Conservation (phyloP, 2,113 vertebrate species). For the Danionella cerebrum region DNA sequence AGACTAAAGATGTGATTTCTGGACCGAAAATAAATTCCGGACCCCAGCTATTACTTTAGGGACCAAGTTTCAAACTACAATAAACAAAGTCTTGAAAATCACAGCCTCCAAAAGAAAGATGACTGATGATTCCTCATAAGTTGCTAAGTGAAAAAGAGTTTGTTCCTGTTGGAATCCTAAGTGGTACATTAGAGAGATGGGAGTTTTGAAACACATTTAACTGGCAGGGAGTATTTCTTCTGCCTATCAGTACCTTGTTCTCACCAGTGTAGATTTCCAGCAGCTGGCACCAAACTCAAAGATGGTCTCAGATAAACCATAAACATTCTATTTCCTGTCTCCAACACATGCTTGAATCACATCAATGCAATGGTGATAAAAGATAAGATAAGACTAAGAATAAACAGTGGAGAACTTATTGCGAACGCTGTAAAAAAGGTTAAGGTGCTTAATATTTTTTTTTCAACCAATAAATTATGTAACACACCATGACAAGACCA, state of each 20-base stretch:
- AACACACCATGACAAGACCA: background rate
- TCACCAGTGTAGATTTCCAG: slow-evolving; percentile 8
- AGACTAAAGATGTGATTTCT: background rate
- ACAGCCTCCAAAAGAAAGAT: background rate
- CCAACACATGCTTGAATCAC: background rate
- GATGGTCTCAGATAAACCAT: background rate
- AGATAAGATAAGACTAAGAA: background rate
- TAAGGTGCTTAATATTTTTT: slow-evolving; percentile 1
- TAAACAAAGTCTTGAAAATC: background rate
- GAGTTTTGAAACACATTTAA: background rate
- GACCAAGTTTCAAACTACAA: slow-evolving; percentile 1
- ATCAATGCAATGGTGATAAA: background rate
- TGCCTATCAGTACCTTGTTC: background rate
- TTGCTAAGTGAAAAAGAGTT: background rate
- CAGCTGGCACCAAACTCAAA: background rate
- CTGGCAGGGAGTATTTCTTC: background rate
- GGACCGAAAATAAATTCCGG: background rate
- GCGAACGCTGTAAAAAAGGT: background rate
- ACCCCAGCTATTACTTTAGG: background rate
- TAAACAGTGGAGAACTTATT: background rate
- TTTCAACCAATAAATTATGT: background rate
- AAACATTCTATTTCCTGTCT: slow-evolving; percentile 13
- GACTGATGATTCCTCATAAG: background rate
- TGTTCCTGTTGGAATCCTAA: slow-evolving; percentile 13
- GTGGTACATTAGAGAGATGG: background rate